Conservation (phyloP, 2,888 invertebrate species). For the Hoplodrina ambigua region DNA sequence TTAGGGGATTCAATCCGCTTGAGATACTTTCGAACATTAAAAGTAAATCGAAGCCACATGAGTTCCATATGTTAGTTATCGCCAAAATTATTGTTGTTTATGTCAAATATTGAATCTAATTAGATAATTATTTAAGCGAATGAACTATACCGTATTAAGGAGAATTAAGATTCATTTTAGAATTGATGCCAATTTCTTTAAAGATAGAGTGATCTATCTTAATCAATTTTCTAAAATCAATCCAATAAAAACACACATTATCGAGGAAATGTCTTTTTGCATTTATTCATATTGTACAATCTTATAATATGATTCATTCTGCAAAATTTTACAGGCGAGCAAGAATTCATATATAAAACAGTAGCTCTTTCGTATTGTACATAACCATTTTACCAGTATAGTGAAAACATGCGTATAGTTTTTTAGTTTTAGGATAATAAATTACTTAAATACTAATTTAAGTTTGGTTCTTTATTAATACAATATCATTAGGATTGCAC, state of each 20-base stretch:
- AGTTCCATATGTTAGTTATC: too few relatives aligned
- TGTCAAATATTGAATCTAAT: too few relatives aligned
- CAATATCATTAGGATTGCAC: slow-evolving; percentile 90
- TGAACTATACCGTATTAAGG: not conserved
- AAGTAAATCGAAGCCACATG: too few relatives aligned
- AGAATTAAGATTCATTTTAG: slow-evolving; percentile 1
- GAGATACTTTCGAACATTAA: too few relatives aligned
- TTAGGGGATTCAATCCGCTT: too few relatives aligned
- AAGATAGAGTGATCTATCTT: not conserved
- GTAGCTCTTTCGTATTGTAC: slow-evolving; percentile 90
- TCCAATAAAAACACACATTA: slow-evolving; percentile 68
- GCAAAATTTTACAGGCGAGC: slow-evolving; percentile 91
- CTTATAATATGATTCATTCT: slow-evolving; percentile 91
- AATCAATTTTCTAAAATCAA: slow-evolving; percentile 18
- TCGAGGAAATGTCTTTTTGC: slow-evolving; percentile 91
- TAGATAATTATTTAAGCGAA: not conserved
- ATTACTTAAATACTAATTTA: slow-evolving; percentile 90
- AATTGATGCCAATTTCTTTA: not conserved
- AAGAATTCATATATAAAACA: slow-evolving; percentile 91
- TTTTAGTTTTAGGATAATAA: slow-evolving; percentile 90
- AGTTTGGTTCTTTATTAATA: slow-evolving; percentile 91
- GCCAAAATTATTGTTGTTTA: too few relatives aligned
- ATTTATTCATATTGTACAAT: slow-evolving; percentile 91
- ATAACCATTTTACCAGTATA: slow-evolving; percentile 91
- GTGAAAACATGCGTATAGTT: slow-evolving; percentile 91